Base-by-base conservation (phyloP, 2,797 vertebrate species). In the Scomberomorus guttatus region DNA sequence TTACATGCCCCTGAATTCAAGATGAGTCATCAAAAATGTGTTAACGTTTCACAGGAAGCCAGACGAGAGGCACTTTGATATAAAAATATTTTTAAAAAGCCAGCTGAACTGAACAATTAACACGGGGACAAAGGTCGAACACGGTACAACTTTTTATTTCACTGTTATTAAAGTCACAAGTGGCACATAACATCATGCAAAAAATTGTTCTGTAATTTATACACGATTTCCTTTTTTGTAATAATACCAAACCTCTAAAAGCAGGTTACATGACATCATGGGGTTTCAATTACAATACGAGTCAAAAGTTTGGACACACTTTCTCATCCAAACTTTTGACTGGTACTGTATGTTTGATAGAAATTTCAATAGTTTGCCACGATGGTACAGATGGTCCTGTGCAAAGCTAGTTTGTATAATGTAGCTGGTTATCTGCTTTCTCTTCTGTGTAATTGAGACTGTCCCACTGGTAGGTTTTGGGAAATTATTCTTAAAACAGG, bases 401-500 rank as follows among this genome's bases (percentile, higher is more conserved):
- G 55, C 44, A 55, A 15, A 88, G 54, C 70, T 67, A 62, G 81
- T 34, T 79, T 62, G 54, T 32, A 34, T 18, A 54, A 71, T 63
- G 76, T 27, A 48, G 54, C 57, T 64, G 59, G 62, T 66, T 80
- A 27, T 68, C 24, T 67, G 32, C 22, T 17, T 62, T 44, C 34
- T 76, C 67, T 68, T 63, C 70, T 62, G 50, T 78, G 68, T 72
- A 55, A 80, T 39, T 68, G 58, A 59, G 60, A 24, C 42, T 32
- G 76, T 84, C 74, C 77, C 82, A 58, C 60, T 57, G 79, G 74
- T 39, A 68, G 72, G 17, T 65, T 68, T 59, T 76, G 65, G 75
- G 34, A 84, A 29, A 65, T 80, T 70, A 59, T 79, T 87, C 66
- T 81, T 86, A 69, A 86, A 90, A 75, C 80, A 70, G 77, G 46